A percentile compares a stretch with the other conserved stretches of the same genome.
These are phyloP conservation scores for Drosophila prosaltans DNA, from an alignment of 1,140 invertebrate species.

Conservation along the genomic window DNA sequence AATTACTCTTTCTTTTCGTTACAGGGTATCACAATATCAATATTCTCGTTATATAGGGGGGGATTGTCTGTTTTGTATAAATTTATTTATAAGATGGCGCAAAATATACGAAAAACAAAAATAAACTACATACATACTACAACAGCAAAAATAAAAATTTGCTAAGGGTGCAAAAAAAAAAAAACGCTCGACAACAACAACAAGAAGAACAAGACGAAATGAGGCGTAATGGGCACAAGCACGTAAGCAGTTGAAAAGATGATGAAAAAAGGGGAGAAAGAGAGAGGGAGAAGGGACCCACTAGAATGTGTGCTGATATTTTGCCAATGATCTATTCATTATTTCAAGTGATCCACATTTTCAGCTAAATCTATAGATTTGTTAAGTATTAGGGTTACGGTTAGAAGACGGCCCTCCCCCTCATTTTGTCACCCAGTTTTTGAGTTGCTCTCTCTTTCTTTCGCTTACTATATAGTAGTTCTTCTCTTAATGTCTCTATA, in stretches of 20 bases:
- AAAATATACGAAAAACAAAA: conserved; percentile 36
- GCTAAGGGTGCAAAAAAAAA: conserved; percentile 53
- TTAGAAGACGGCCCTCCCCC: background rate
- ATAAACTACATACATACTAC: conserved; percentile 40
- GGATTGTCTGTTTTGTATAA: conserved; percentile 21
- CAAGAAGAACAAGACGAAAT: conserved; percentile 35
- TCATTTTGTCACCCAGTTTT: background rate
- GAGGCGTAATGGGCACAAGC: conserved; percentile 51
- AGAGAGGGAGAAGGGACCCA: conserved; percentile 12
- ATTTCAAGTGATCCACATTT: conserved; percentile 22
- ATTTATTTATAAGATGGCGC: conserved; percentile 67
- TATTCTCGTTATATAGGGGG: background rate
- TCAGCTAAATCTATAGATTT: background rate
- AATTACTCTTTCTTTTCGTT: conserved; percentile 16
- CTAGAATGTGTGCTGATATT: conserved; percentile 36
- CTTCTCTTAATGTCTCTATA: conserved; percentile 9
- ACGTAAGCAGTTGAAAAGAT: conserved; percentile 41
- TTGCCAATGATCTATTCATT: conserved; percentile 36
- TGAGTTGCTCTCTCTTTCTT: background rate
- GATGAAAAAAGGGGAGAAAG: conserved; percentile 1
- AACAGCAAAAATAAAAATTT: conserved; percentile 30
- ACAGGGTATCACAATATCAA: background rate
- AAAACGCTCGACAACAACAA: conserved; percentile 15
- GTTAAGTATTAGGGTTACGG: background rate
- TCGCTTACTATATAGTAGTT: background rate